Evolutionary conservation across 2,888 invertebrate species (phyloP).

Genomic region (Caenorhabditis imperialis): DNA sequence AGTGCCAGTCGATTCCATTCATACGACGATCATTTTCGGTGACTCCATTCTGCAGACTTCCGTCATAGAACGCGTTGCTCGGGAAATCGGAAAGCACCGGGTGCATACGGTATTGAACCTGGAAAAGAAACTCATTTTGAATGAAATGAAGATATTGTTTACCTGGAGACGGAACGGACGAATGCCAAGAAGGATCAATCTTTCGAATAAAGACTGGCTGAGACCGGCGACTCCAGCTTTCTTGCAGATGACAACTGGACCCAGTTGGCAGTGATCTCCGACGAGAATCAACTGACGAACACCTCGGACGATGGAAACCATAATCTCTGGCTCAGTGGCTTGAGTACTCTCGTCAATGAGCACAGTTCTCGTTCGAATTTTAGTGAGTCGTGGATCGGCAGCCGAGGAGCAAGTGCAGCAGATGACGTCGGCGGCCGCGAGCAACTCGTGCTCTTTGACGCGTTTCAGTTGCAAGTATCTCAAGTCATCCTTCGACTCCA

Average conservation of each 20-base stretch:
- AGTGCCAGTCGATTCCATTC: constrained; percentile 93
- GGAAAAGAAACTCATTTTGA: too few relatives aligned
- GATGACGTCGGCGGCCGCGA: constrained; percentile 92
- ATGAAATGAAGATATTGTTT: not conserved
- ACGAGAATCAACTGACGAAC: constrained; percentile 96
- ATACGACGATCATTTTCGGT: constrained; percentile 92
- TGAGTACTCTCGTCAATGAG: constrained; percentile 81
- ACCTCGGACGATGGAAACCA: constrained; percentile 98
- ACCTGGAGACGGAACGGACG: constrained; percentile 84
- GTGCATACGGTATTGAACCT: constrained; percentile 96
- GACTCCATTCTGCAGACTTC: constrained; percentile 97
- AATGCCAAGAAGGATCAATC: constrained; percentile 95
- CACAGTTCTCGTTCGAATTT: constrained; percentile 79
- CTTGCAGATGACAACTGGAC: constrained; percentile 96
- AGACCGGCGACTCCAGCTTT: constrained; percentile 95
- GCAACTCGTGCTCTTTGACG: constrained; percentile 56
- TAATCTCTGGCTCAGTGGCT: constrained; percentile 80
- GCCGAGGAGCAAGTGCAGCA: constrained; percentile 99
- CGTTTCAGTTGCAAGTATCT: constrained; percentile 82
- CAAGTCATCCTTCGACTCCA: constrained; percentile 95
- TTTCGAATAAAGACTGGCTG: constrained; percentile 95
- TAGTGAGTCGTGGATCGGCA: constrained; percentile 92
- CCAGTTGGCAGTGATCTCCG: constrained; percentile 98
- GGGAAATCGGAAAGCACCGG: constrained; percentile 97
- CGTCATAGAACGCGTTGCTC: constrained; percentile 99